Conservation (phyloP, 2,888 invertebrate genomes). For the Dione vanillae region DNA sequence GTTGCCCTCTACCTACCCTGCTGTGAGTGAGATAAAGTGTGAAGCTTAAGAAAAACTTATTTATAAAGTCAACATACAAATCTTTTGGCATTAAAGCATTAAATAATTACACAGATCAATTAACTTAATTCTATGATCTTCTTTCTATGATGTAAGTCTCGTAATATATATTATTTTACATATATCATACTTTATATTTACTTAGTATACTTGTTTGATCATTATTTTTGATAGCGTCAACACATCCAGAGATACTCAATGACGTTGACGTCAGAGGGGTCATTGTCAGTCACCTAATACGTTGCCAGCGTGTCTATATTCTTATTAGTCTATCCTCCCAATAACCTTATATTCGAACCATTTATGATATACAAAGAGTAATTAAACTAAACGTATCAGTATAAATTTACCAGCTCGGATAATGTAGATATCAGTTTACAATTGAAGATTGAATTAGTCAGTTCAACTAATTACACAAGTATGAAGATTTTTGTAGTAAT, state of each 20-base stretch:
- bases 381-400: constrained; percentile 45
- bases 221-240: constrained; percentile 15
- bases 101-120: too few species aligned
- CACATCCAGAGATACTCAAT: constrained; percentile 46
- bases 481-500: constrained; percentile 70
- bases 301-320: constrained; percentile 58
- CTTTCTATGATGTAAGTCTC: too few species aligned
- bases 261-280: constrained; percentile 58
- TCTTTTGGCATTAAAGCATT: too few species aligned
- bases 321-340: constrained; percentile 57
- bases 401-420: constrained; percentile 43
- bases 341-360: constrained; percentile 55
- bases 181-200: too few species aligned
- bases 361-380: constrained; percentile 52
- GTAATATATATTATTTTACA: too few species aligned
- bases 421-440: constrained; percentile 47
- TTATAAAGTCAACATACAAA: too few species aligned
- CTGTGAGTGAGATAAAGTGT: too few species aligned
- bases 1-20: not conserved
- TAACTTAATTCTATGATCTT: too few species aligned
- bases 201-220: not conserved
- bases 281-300: constrained; percentile 65
- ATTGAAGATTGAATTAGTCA: constrained; percentile 40
- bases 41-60: too few species aligned
- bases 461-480: constrained; percentile 37